These are phyloP conservation scores for Rhyacophila evoluta DNA, from an alignment of 2,888 invertebrate genomes.

Conservation along the genomic window DNA sequence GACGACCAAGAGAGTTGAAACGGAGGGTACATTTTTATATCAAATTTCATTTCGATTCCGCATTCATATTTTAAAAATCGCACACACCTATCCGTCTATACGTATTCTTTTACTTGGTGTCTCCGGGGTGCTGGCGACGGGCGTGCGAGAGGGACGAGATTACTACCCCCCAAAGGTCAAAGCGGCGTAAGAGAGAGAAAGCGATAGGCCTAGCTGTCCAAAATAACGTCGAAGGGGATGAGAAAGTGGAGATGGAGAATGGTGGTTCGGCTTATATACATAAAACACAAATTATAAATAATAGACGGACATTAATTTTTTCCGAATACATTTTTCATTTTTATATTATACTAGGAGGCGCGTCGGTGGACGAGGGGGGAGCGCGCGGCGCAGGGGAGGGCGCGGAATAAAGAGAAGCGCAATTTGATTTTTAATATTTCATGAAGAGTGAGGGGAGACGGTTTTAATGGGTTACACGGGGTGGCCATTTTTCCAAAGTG, in stretches of 20 bases:
- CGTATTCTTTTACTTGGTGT: conserved; percentile 41
- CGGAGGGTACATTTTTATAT: conserved; percentile 54
- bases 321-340: conserved; percentile 70
- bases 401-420: conserved; percentile 71
- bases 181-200: not conserved
- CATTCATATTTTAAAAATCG: conserved; percentile 54
- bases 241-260: not conserved
- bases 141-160: conserved; percentile 30
- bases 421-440: conserved; percentile 73
- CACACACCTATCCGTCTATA: conserved; percentile 45
- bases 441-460: conserved; percentile 69
- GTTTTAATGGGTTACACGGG: conserved; percentile 64
- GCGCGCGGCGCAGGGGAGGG: conserved; percentile 58
- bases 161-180: conserved; percentile 20
- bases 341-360: conserved; percentile 65
- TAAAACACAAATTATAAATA: conserved; percentile 69
- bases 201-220: conserved; percentile 17
- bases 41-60: conserved; percentile 55
- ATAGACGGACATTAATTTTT: conserved; percentile 67
- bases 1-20: conserved; percentile 39
- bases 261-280: conserved; percentile 55
- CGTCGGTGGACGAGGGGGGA: conserved; percentile 61
- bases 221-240: conserved; percentile 17
- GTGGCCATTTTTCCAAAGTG: conserved; percentile 54
- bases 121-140: conserved; percentile 39